These are phyloP conservation scores for Stichodactyla helianthus DNA, from an alignment of 64 coral and sea anemone species.

Conservation along the genomic window DNA sequence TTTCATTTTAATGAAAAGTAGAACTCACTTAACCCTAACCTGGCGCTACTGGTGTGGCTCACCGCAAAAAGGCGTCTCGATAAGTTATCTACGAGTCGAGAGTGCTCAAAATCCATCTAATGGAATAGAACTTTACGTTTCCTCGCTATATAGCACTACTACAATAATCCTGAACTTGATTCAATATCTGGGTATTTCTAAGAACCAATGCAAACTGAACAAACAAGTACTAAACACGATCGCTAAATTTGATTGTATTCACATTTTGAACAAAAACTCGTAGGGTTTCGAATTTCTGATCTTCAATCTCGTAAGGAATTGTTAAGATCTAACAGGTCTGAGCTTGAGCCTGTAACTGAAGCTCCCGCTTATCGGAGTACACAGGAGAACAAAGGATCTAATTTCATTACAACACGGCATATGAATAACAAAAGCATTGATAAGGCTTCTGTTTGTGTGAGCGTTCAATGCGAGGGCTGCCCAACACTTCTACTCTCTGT, in stretches of 20 bases:
- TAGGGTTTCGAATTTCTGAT: slow-evolving; percentile 24
- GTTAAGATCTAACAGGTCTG: slow-evolving; percentile 14
- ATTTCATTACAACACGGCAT: slow-evolving; percentile 40
- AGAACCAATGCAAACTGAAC: neutral
- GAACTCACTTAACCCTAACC: slow-evolving; percentile 1
- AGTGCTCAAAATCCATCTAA: slow-evolving; percentile 12
- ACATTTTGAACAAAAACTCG: neutral
- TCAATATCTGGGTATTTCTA: slow-evolving; percentile 10
- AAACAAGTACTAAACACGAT: slow-evolving; percentile 7
- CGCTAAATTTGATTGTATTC: neutral
- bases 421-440: slow-evolving; percentile 52
- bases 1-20: neutral
- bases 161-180: slow-evolving; percentile 12
- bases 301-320: neutral
- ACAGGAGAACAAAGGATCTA: slow-evolving; percentile 18
- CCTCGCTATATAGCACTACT: neutral
- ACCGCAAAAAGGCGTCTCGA: neutral
- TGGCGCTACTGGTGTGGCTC: neutral
- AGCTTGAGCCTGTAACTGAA: slow-evolving; percentile 17
- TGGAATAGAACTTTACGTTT: slow-evolving; percentile 7
- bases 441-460: slow-evolving; percentile 15
- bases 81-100: neutral
- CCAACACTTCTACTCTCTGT: slow-evolving; percentile 11
- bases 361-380: slow-evolving; percentile 5
- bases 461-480: slow-evolving; percentile 22